Base-by-base conservation (phyloP, 2,797 vertebrate species). In the Mus caroli region DNA sequence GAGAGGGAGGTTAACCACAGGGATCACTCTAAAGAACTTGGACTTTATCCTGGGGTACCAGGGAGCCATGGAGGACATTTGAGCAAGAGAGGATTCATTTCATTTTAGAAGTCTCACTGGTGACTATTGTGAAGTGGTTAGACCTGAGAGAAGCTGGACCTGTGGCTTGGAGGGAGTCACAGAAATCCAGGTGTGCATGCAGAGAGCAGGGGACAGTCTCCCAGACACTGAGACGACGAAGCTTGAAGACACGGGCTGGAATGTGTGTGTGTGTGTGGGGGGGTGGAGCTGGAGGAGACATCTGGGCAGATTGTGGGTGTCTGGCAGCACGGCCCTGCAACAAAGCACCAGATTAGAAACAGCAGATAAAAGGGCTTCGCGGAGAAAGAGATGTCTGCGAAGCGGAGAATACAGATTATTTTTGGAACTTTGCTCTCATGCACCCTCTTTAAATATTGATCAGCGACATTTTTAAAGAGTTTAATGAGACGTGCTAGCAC, bases 391-490 rank as follows among this genome's bases (percentile, higher is more conserved):
- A 52, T 17, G 92, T 95, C 94, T 56, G 54, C 28, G 46, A 46
- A 54, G 92, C 92, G 43, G 79, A 85, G 95, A 60, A 90, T 94
- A 64, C 89, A 94, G 95, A 96, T 96, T 91, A 96, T 75, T 96
- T 96, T 95, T 73, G 94, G 96, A 96, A 77, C 64, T 79, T 91
- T 80, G 75, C 96, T 92, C 73, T 94, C 87, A 91, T 91, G 86
- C 92, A 62, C 94, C 64, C 52, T 85, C 93, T 97, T 97, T 94
- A 97, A 97, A 97, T 97, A 97, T 98, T 96, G 95, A 96, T 90
- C 79, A 82, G 58, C 19, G 37, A 50, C 78, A 60, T 87, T 92
- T 96, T 91, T 90, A 50, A 92, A 89, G 93, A 73, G 64, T 90
- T 94, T 88, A 88, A 80, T 37, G 77, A 7, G 11, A 10, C 2